Conservation (phyloP, 2,113 vertebrate species). For the Melospiza georgiana region DNA sequence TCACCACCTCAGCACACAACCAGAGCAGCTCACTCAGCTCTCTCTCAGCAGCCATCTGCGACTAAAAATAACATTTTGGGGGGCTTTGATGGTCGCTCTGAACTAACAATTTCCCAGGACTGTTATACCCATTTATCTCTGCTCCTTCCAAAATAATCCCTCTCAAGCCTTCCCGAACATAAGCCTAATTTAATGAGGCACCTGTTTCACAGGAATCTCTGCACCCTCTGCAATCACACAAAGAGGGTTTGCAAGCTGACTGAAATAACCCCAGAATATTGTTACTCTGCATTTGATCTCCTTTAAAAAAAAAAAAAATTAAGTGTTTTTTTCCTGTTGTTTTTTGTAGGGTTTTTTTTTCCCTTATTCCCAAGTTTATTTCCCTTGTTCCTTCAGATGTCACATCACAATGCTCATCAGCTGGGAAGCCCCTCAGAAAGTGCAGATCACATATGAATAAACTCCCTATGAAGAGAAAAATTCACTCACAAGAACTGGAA, state of each 20-base stretch:
- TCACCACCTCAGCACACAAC: conserved; percentile 26
- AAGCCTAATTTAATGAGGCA: conserved; percentile 52
- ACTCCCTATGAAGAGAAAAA: not conserved
- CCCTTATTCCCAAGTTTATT: not conserved
- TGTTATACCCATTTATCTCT: conserved; percentile 36
- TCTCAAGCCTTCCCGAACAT: not conserved
- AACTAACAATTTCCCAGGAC: conserved; percentile 36
- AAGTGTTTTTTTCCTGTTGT: not conserved
- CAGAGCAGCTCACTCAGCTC: conserved; percentile 14
- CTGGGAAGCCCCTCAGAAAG: not conserved
- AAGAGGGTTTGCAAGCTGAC: not conserved
- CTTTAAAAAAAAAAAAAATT: not conserved
- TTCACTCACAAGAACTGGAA: not conserved
- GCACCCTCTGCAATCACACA: not conserved
- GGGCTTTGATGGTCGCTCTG: conserved; percentile 62
- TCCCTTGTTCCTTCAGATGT: not conserved
- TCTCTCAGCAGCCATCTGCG: conserved; percentile 66
- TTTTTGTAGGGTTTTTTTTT: not conserved
- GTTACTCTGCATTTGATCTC: not conserved
- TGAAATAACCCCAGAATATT: not conserved
- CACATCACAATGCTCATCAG: not conserved
- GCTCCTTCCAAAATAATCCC: not conserved
- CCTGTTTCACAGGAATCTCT: conserved; percentile 3
- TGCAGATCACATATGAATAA: not conserved
- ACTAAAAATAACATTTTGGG: conserved; percentile 48